phyloP scores from a whole-genome alignment of 2,888 invertebrate genomes.

The Noctua fimbriata region DNA sequence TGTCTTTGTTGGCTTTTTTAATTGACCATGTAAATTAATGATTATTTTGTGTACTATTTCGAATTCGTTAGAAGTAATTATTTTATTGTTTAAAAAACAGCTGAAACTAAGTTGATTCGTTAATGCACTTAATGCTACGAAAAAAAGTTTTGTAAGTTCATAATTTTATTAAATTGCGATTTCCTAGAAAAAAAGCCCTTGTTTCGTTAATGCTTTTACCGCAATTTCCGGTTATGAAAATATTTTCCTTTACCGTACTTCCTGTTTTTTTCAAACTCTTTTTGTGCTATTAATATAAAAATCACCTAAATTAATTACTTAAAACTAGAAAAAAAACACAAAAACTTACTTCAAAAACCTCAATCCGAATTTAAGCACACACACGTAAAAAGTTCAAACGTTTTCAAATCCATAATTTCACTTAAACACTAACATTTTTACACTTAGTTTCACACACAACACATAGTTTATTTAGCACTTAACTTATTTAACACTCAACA shows the following conservation, averaged over 20 bases:
- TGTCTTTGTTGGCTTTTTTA: neutral
- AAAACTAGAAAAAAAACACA: neutral
- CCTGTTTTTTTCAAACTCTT: neutral
- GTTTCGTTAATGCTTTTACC: neutral
- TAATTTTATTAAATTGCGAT: neutral
- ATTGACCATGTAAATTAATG: neutral
- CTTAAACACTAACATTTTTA: slow-evolving; percentile 25
- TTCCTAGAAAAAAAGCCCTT: neutral
- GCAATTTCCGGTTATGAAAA: neutral
- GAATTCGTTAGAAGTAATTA: neutral
- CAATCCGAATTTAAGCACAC: slow-evolving; percentile 33
- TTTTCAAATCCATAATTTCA: slow-evolving; percentile 47
- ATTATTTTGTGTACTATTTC: neutral
- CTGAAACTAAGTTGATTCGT: neutral
- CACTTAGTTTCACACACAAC: slow-evolving; percentile 35
- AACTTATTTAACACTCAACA: slow-evolving; percentile 25
- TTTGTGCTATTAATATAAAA: neutral
- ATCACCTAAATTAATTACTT: neutral
- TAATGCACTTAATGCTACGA: neutral
- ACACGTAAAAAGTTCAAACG: slow-evolving; percentile 24
- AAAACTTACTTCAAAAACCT: slow-evolving; percentile 47
- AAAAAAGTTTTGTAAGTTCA: neutral
- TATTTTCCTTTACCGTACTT: neutral
- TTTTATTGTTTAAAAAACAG: neutral
- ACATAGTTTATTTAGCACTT: slow-evolving; percentile 25